These are phyloP conservation scores for Tupaia chinensis DNA, from an alignment of 2,113 vertebrate species.

Conservation along the genomic window DNA sequence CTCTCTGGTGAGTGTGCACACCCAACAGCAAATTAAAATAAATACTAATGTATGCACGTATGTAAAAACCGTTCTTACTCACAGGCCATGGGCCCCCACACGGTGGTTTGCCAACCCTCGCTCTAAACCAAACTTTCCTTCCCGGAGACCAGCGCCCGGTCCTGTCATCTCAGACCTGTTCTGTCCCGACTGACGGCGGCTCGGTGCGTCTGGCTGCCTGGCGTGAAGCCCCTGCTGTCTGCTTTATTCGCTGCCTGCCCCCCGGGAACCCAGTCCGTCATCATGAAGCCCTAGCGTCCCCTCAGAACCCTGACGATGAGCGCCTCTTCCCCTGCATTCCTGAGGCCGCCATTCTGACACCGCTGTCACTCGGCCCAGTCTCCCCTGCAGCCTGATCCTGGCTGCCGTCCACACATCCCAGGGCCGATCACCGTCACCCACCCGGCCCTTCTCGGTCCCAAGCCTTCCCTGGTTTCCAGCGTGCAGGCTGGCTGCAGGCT, in stretches of 20 bases:
- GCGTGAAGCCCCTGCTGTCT: no score
- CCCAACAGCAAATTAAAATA: no score
- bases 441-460: neutral
- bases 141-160: neutral
- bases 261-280: neutral
- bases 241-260: neutral
- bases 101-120: neutral
- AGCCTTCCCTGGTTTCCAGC: neutral
- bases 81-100: neutral
- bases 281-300: neutral
- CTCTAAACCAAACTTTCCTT: neutral
- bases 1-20: no score
- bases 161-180: neutral
- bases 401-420: rapidly evolving
- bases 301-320: neutral
- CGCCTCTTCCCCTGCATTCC: neutral
- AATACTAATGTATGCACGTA: no score
- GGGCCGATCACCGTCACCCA: neutral
- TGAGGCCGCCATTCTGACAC: neutral
- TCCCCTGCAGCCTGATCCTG: neutral
- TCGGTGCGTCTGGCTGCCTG: no score
- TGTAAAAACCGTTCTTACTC: neutral
- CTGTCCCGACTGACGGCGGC: neutral
- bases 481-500: neutral
- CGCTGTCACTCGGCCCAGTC: neutral